Conservation (phyloP, 1,140 invertebrate species). For the Piezodorus guildinii region DNA sequence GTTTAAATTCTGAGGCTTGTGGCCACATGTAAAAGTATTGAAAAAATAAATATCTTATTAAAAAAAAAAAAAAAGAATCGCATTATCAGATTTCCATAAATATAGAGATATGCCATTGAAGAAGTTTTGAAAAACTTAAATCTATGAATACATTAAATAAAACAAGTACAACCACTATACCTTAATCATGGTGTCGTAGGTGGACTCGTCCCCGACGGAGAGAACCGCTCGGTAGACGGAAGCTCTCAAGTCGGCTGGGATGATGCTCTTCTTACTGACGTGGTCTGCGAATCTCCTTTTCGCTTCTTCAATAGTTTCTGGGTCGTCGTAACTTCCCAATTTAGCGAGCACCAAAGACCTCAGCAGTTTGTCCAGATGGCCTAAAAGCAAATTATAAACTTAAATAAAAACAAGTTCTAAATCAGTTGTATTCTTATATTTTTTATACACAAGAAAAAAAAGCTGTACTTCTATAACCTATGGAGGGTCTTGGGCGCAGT, state of each 20-base stretch:
- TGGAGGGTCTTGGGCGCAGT: too few species aligned
- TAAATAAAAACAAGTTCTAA: neutral
- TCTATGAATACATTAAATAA: too few species aligned
- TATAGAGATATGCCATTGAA: too few species aligned
- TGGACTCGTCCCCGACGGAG: constrained; percentile 50
- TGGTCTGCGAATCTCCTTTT: constrained; percentile 60
- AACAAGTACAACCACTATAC: constrained; percentile 29
- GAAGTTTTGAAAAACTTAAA: too few species aligned
- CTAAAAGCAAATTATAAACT: constrained; percentile 32
- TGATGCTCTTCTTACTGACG: constrained; percentile 41
- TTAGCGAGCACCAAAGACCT: constrained; percentile 68
- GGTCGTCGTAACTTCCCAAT: constrained; percentile 69
- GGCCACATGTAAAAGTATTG: too few species aligned
- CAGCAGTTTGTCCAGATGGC: constrained; percentile 71
- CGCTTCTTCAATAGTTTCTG: constrained; percentile 62
- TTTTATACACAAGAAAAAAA: too few species aligned
- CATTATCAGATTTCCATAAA: too few species aligned
- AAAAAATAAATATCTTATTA: too few species aligned
- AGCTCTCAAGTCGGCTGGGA: constrained; percentile 79
- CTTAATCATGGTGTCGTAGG: constrained; percentile 66
- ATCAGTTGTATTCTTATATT: too few species aligned
- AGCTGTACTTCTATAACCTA: too few species aligned
- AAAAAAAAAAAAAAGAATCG: too few species aligned
- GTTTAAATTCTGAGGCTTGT: too few species aligned
- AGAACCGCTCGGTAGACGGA: constrained; percentile 79